Percentiles rank a stretch among this genome's conserved stretches.
Evolutionary conservation across 2,888 invertebrate species (phyloP).

Genomic region (Spodoptera exigua): DNA sequence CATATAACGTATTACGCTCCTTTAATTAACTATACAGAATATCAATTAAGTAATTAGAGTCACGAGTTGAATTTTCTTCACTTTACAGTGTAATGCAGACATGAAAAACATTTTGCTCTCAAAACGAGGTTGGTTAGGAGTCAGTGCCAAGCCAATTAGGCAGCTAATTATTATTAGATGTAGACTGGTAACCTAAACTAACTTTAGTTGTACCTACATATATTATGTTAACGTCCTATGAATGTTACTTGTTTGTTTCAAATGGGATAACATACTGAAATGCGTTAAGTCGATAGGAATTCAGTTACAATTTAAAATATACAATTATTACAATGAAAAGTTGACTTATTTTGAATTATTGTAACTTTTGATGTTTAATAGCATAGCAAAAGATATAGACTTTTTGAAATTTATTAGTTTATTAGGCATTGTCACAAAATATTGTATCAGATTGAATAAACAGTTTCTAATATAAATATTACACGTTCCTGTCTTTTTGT

Average conservation of each 20-base stretch:
- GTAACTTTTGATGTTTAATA: no score
- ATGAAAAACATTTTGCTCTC: not conserved
- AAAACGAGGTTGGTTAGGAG: conserved; percentile 4
- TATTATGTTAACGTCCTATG: not conserved
- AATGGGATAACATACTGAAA: no score
- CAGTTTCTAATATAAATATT: no score
- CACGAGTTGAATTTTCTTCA: not conserved
- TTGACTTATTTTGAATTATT: no score
- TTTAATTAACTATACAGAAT: conserved; percentile 20
- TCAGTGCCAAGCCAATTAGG: conserved; percentile 8
- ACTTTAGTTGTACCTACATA: not conserved
- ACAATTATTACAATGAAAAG: no score
- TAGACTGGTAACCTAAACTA: not conserved
- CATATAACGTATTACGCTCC: conserved; percentile 29
- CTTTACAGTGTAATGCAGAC: conserved; percentile 8
- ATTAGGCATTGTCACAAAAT: no score
- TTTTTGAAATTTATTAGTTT: no score
- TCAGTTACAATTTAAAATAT: no score
- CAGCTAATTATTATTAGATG: conserved; percentile 17
- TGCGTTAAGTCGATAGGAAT: no score
- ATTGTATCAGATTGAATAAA: no score
- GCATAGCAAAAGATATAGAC: no score
- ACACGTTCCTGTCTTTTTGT: no score
- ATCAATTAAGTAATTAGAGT: conserved; percentile 22
- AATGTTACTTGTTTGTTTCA: not conserved